Evolutionary conservation across 1,140 invertebrate genomes (phyloP).

Genomic region (Dermatophagoides farinae): DNA sequence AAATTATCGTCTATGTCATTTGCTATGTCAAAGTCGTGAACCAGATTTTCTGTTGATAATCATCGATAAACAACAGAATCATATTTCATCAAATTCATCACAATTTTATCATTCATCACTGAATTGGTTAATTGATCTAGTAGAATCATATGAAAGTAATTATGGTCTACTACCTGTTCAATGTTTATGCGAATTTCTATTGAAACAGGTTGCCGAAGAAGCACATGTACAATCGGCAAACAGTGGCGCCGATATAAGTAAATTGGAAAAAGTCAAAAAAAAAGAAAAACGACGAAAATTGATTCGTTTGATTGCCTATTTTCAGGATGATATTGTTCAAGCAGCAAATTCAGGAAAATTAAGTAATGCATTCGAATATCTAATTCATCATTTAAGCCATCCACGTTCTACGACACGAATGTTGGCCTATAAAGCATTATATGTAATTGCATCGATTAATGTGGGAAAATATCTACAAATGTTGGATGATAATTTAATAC

Average conservation of each 20-base stretch:
- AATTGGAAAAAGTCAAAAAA: slow-evolving; percentile 22
- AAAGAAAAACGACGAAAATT: slow-evolving; percentile 42
- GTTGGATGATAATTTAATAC: slow-evolving; percentile 7
- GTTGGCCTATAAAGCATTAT: slow-evolving; percentile 44
- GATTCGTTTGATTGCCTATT: slow-evolving; percentile 51
- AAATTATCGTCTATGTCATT: slow-evolving; percentile 73
- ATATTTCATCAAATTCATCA: background rate
- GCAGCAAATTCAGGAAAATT: slow-evolving; percentile 34
- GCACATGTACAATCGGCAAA: background rate
- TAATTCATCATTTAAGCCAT: slow-evolving; percentile 61
- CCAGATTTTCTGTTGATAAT: slow-evolving; percentile 69
- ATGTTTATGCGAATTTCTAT: slow-evolving; percentile 82
- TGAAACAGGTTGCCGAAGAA: slow-evolving; percentile 36
- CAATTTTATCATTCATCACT: slow-evolving; percentile 45
- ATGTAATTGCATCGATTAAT: slow-evolving; percentile 3
- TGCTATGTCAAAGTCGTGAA: slow-evolving; percentile 64
- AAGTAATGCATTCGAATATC: slow-evolving; percentile 75
- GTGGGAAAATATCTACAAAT: background rate
- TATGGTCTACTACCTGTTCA: slow-evolving; percentile 69
- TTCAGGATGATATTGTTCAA: slow-evolving; percentile 32
- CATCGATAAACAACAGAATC: slow-evolving; percentile 49
- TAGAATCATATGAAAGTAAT: slow-evolving; percentile 74
- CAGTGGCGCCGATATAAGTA: slow-evolving; percentile 7
- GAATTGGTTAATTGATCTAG: slow-evolving; percentile 86
- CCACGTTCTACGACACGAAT: slow-evolving; percentile 48